Conservation (phyloP, 2,113 vertebrate species). For the Sebastes schlegelii region DNA sequence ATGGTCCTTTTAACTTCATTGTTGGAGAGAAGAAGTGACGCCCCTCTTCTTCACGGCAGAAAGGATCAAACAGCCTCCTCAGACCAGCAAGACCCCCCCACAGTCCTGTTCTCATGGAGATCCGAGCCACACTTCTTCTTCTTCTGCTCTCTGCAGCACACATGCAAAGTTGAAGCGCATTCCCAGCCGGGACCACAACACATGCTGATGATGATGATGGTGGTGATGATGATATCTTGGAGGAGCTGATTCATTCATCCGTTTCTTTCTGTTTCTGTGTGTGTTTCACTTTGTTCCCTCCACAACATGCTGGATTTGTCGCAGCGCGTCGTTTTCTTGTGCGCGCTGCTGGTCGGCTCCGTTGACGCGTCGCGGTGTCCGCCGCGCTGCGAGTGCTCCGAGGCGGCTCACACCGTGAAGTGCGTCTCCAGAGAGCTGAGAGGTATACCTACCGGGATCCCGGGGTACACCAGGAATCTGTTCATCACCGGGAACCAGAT, state of each 20-base stretch:
- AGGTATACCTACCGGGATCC: conserved; percentile 79
- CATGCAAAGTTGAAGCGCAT: conserved; percentile 70
- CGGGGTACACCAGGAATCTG: conserved; percentile 83
- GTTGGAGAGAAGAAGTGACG: conserved; percentile 75
- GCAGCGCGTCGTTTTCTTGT: conserved; percentile 50
- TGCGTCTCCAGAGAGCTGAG: conserved; percentile 85
- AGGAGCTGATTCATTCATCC: conserved; percentile 50
- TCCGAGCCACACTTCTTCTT: conserved; percentile 62
- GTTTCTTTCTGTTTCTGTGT: not conserved
- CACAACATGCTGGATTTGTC: conserved; percentile 70
- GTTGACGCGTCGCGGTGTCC: conserved; percentile 74
- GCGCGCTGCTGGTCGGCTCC: conserved; percentile 69
- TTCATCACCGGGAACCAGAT: conserved; percentile 86
- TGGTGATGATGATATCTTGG: conserved; percentile 24
- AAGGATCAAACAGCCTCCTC: conserved; percentile 71
- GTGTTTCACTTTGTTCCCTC: not conserved
- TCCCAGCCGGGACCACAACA: conserved; percentile 56
- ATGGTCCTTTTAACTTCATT: conserved; percentile 80
- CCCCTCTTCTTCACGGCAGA: conserved; percentile 62
- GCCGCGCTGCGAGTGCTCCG: conserved; percentile 85
- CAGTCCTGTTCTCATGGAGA: conserved; percentile 78
- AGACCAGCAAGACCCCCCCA: conserved; percentile 55
- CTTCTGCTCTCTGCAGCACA: conserved; percentile 28
- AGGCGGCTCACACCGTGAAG: conserved; percentile 86
- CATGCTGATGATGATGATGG: conserved; percentile 21